Base-by-base conservation (phyloP, 2,888 invertebrate species). In the Calameuta filiformis region DNA sequence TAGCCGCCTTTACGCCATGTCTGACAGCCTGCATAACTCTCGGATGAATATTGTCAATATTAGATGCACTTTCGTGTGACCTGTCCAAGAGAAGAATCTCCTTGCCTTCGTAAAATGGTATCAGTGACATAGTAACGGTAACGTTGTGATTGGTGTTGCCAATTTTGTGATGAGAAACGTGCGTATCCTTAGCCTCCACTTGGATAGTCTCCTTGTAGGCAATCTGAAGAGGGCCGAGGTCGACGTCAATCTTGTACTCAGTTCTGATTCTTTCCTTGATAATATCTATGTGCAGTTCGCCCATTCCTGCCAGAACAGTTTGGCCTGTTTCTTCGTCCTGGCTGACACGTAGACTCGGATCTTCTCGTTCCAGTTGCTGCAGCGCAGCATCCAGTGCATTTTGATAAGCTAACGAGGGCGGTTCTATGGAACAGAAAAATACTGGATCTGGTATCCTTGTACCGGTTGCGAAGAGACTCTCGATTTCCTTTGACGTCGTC, bases 361-460 rank as follows among this genome's bases (percentile, higher is more conserved):
- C 99, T 92, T 99, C 99, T 30, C 97, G 93, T 89, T 95, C 95
- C 76, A 99, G 92, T 89, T 97, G 95, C 6, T 92, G 92, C 35
- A 99, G 93, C 0, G 98, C 98, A 23, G 92, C 92, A 84, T 99
- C 98, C 86, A 99, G 92, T 0, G 95, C 93, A 73, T 92, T 92
- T 92, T 98, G 97, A 79, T 94, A 93, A 1, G 96, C 94, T 84
- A 95, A 89, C 85, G 97, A 97, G 0, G 97, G 96, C 0, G 99
- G 96, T 92, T 99, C 99, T 82, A 99, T 96, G 1, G 98, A 96
- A 91, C 99, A 99, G 89, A 98, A 97, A 92, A 98, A 99, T 0
- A 99, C 99, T 0, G 99, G 98, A 88, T 98, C 97, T 0, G 98
- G 98, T 79, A 98, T 92, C 73, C 94, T 93, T 0, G 96, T 94